Evolutionary conservation across 1,140 invertebrate species (phyloP).

Genomic region (Lepidotrigona ventralis): DNA sequence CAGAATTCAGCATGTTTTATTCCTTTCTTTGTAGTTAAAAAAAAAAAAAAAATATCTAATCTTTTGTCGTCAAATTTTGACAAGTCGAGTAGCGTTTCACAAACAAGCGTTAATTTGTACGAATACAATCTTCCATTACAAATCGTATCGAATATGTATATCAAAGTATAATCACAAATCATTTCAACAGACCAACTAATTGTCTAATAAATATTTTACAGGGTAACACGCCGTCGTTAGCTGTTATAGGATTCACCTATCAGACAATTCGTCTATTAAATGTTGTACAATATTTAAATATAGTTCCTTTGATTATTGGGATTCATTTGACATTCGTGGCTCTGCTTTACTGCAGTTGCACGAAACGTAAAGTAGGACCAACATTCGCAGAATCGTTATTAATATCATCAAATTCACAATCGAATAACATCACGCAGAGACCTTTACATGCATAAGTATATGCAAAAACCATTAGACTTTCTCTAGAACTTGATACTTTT

Average conservation of each 20-base stretch:
- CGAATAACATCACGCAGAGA: background rate
- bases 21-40: background rate
- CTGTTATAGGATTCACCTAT: background rate
- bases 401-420: background rate
- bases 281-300: background rate
- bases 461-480: too few species aligned
- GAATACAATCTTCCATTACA: background rate
- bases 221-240: background rate
- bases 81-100: background rate
- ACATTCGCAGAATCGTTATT: background rate
- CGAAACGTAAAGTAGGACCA: background rate
- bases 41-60: background rate
- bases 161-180: background rate
- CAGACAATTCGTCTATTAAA: constrained; percentile 1
- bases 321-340: constrained; percentile 2
- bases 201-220: constrained; percentile 19
- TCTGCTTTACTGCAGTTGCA: background rate
- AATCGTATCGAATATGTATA: background rate
- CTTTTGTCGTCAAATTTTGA: background rate
- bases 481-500: too few species aligned
- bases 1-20: background rate
- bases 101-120: background rate
- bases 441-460: background rate
- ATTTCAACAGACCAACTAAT: background rate
- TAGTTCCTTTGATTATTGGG: constrained; percentile 15